These are phyloP conservation scores for Fopius arisanus DNA, from an alignment of 1,140 invertebrate species.

Conservation along the genomic window DNA sequence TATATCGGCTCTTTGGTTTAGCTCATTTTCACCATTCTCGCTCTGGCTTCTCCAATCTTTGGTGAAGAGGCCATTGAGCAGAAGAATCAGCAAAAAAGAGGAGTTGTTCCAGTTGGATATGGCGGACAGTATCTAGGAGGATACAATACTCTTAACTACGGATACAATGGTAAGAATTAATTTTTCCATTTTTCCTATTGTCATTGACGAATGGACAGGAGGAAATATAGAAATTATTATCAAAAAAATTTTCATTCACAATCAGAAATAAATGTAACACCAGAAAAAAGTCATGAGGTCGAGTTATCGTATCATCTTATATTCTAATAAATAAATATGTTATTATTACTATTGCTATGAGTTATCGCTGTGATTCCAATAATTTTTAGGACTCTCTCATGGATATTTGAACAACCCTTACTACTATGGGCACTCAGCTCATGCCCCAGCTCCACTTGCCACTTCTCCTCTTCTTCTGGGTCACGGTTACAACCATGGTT, in stretches of 20 bases:
- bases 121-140: constrained; percentile 36
- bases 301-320: no score
- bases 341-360: no score
- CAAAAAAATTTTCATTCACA: no score
- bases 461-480: constrained; percentile 5
- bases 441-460: constrained; percentile 8
- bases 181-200: background rate
- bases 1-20: constrained; percentile 32
- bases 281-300: no score
- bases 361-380: no score
- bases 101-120: constrained; percentile 45
- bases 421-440: background rate
- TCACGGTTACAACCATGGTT: background rate
- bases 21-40: constrained; percentile 48
- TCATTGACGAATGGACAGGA: no score
- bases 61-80: constrained; percentile 44
- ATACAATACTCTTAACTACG: constrained; percentile 32
- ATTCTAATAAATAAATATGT: no score
- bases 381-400: constrained; percentile 35
- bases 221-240: no score
- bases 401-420: constrained; percentile 30
- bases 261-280: no score
- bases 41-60: constrained; percentile 48
- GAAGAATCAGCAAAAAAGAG: constrained; percentile 56
- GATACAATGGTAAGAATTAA: constrained; percentile 38